Evolutionary conservation across 2,797 vertebrate genomes (phyloP), one percentile per base, ranked within the genome.

Genomic region (Gymnopithys bicolor): DNA sequence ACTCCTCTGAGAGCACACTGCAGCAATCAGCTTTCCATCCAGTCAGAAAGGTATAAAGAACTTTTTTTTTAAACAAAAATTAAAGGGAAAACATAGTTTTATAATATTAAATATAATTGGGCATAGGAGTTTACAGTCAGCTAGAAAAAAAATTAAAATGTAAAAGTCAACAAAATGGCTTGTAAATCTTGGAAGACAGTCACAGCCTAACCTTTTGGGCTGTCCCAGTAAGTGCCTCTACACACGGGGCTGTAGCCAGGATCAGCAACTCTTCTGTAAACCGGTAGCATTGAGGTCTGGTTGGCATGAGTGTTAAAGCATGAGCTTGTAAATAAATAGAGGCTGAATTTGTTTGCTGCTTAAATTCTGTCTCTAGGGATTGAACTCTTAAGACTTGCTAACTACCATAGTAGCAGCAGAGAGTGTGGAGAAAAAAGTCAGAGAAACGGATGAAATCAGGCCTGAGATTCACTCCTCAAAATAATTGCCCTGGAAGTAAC

Each of bases 11-110:
- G 53, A 94, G 33, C 77, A 45, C 80, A 27, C 70, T 86, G 87
- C 97, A 97, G 68, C 96, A 93, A 49, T 71, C 97, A 46, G 77
- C 97, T 89, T 96, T 97, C 11, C 97, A 92, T 90, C 97, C 97
- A 49, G 69, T 94, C 70, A 98, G 96, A 97, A 98, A 98, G 98
- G 98, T 98, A 98, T 70, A 85, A 86, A 80, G 13, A 92, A n/a
- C 13, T 70, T 84, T 10, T 43, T 46, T 2, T 0, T 41, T 41
- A 14, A 78, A 87, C 30, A 73, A 22, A n/a, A n/a, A 33, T 18
- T 32, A 39, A 78, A 74, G 19, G 18, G 11, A 79, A 84, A 81
- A 56, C 7, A 14, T 41, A 6, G 24, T 55, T 92, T 58, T 15
- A 23, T 87, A 53, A 58, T 62, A 46, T 8, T 73, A 16, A 79